Evolutionary conservation across 1,140 invertebrate genomes (phyloP), one percentile per base, ranked within the genome.

Genomic region (Pseudomyrmex gracilis): DNA sequence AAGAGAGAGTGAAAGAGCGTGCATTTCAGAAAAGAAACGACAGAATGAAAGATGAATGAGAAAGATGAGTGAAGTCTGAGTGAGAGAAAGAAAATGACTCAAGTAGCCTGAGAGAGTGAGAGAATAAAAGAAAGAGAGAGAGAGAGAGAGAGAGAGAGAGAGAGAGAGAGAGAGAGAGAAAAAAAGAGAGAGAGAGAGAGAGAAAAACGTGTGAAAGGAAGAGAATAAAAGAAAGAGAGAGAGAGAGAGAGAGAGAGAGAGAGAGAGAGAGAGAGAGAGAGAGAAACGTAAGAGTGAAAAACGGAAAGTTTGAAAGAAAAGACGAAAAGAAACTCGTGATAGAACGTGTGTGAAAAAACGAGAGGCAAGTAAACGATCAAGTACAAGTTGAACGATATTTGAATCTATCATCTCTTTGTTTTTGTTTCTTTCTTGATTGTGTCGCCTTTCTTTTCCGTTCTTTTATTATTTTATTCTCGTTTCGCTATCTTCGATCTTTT

Each of bases 331-430:
- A 34, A 34, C 0, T 34, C 34, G 34, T 34, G 34, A 34, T 34
- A 34, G 34, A 34, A 34, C 34, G 34, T 34, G 34, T 34, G 34
- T 34, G 34, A 34, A 34, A 34, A 34, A 34, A 34, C 34, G 34
- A 49, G 82, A 84, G 73, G 82, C 82, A 83, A 83, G 82, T 83
- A 83, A 77, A 74, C 66, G 43, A 76, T 74, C 68, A 83, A 78
- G 45, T 74, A 74, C 58, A 64, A 51, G 53, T 80, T 80, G 66
- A 80, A 80, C 43, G 76, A 70, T 70, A 10, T 70, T 76, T 74
- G 68, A 78, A 12, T 70, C 64, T n/a, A 61, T 80, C 71, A 70
- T 49, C 71, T 17, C 58, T 13, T 57, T 15, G 68, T n/a, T 34
- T 68, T 70, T 20, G 43, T 49, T 57, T 43, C 45, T 49, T 9